phyloP scores from a whole-genome alignment of 2,888 invertebrate genomes.

The Drosophila formosana region DNA sequence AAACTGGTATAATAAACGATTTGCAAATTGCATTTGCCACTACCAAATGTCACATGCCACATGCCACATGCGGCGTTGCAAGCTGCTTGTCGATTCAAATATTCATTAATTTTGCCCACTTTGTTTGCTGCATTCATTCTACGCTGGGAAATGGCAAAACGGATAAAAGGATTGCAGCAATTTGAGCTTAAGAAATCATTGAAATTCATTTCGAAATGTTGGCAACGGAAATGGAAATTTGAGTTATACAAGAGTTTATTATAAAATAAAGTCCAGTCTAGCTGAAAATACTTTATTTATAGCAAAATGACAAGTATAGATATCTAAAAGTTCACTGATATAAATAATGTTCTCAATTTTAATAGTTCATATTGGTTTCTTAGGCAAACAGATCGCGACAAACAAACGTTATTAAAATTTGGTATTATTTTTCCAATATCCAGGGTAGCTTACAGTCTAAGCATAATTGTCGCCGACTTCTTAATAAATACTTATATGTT shows the following conservation, averaged over 20 bases:
- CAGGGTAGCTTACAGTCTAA: not conserved
- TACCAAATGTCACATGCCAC: constrained; percentile 23
- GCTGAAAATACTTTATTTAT: too few relatives aligned
- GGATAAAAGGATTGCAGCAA: not conserved
- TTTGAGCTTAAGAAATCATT: not conserved
- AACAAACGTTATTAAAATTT: too few relatives aligned
- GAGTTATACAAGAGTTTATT: not conserved
- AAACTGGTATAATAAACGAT: constrained; percentile 35
- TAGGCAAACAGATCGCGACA: too few relatives aligned
- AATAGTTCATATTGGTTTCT: too few relatives aligned
- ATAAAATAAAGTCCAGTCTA: not conserved
- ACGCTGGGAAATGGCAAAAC: not conserved
- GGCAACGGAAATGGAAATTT: not conserved
- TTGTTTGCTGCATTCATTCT: constrained; percentile 2
- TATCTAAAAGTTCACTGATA: too few relatives aligned
- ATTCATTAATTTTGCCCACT: constrained; percentile 43
- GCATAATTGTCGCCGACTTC: not conserved
- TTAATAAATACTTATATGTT: not conserved
- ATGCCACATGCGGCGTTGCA: constrained; percentile 6
- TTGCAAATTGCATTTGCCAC: constrained; percentile 18
- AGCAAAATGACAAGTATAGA: too few relatives aligned
- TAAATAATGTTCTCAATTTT: too few relatives aligned
- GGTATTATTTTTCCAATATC: not conserved
- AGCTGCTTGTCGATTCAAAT: constrained; percentile 22
- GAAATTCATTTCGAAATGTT: not conserved